These are phyloP conservation scores for Setophaga kirtlandii DNA, from an alignment of 2,113 vertebrate genomes.

Conservation along the genomic window DNA sequence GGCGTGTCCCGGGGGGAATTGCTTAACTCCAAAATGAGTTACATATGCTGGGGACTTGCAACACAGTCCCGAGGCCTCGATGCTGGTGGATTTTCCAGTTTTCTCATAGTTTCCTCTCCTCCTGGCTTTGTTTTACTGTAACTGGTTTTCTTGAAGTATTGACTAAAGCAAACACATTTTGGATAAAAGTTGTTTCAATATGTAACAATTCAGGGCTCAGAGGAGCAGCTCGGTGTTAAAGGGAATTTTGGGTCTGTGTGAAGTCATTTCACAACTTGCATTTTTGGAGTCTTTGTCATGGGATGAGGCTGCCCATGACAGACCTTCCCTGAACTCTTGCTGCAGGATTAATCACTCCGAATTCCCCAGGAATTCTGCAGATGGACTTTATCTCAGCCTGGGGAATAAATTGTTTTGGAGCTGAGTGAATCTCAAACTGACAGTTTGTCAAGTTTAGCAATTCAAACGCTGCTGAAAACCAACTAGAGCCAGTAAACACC, in stretches of 20 bases:
- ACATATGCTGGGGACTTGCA: slow-evolving; percentile 75
- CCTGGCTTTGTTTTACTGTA: slow-evolving; percentile 55
- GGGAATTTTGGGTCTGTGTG: neutral
- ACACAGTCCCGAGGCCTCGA: slow-evolving; percentile 57
- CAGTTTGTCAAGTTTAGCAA: neutral
- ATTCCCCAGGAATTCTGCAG: slow-evolving; percentile 8
- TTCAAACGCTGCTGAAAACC: neutral
- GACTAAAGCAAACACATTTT: slow-evolving; percentile 19
- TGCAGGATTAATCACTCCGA: neutral
- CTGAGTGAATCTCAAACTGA: neutral
- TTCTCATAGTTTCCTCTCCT: slow-evolving; percentile 75
- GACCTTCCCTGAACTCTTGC: neutral
- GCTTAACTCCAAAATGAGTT: slow-evolving; percentile 82
- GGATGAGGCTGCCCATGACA: neutral
- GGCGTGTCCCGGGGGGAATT: slow-evolving; percentile 73
- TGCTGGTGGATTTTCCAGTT: slow-evolving; percentile 75
- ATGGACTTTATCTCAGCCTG: neutral
- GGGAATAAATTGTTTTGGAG: neutral
- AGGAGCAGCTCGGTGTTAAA: neutral
- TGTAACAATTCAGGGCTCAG: neutral
- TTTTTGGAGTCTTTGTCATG: neutral
- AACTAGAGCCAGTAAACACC: fast-evolving
- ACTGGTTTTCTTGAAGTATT: slow-evolving; percentile 18
- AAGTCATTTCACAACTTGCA: neutral
- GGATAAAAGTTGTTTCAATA: neutral